Conservation (phyloP, 2,797 vertebrate species). For the Pyrocephalus nanus region DNA sequence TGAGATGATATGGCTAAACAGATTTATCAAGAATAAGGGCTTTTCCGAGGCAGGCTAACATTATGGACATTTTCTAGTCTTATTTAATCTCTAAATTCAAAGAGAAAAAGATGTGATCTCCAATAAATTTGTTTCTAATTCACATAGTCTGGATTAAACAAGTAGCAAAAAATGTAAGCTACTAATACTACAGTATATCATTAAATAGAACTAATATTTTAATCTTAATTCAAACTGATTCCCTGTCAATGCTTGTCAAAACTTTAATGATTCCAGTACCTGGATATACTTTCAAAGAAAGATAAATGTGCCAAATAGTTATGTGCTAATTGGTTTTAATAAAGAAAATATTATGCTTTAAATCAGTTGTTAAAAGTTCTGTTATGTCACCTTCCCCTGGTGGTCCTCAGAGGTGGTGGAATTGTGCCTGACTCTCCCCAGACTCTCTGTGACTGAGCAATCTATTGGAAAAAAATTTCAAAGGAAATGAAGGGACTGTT, state of each 20-base stretch:
- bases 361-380: background rate
- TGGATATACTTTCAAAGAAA: background rate
- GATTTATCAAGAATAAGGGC: background rate
- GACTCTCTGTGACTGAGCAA: background rate
- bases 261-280: background rate
- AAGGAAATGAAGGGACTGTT: constrained; percentile 55
- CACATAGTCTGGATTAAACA: background rate
- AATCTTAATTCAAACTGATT: background rate
- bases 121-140: background rate
- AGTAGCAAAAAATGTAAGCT: background rate
- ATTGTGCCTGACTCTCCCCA: background rate
- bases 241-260: background rate
- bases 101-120: background rate
- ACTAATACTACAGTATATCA: background rate
- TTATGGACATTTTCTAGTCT: background rate
- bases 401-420: background rate
- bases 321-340: background rate
- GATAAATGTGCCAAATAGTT: background rate
- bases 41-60: background rate
- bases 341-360: background rate
- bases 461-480: constrained; percentile 9
- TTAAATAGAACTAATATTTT: background rate
- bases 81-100: background rate
- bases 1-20: background rate
- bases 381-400: background rate